Evolutionary conservation across 2,888 invertebrate genomes (phyloP).

Genomic region (Eilema caniola): DNA sequence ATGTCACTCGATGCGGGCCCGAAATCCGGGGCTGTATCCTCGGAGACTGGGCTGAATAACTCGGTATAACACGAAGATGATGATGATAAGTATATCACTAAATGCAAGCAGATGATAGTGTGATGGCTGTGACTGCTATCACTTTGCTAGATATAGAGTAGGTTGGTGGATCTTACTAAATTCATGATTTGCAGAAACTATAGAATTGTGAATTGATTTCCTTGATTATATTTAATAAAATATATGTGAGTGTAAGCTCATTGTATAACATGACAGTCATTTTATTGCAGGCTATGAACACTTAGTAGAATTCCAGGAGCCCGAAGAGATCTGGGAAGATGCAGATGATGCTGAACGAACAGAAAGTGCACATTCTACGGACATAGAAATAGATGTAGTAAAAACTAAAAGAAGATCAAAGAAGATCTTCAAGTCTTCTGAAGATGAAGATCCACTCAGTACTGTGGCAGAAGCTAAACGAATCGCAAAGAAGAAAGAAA

Average conservation of each 20-base stretch:
- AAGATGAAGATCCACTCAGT: slow-evolving; percentile 73
- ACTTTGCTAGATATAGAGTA: no score
- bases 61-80: no score
- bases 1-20: no score
- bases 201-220: not conserved
- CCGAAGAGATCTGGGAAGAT: slow-evolving; percentile 71
- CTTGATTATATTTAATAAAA: not conserved
- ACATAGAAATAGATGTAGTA: slow-evolving; percentile 44
- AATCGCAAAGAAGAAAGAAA: slow-evolving; percentile 67
- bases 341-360: slow-evolving; percentile 57
- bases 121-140: no score
- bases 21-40: no score
- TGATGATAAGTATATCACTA: no score
- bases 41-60: no score
- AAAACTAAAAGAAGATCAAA: slow-evolving; percentile 64
- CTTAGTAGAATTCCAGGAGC: slow-evolving; percentile 74
- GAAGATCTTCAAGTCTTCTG: slow-evolving; percentile 42
- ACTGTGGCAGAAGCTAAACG: slow-evolving; percentile 60
- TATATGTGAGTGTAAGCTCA: not conserved
- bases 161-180: no score
- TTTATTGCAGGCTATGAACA: slow-evolving; percentile 78
- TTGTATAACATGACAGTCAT: not conserved
- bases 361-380: slow-evolving; percentile 57
- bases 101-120: no score
- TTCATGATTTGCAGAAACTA: no score